Conservation (phyloP, 2,113 vertebrate genomes). For the Centropristis striata region DNA sequence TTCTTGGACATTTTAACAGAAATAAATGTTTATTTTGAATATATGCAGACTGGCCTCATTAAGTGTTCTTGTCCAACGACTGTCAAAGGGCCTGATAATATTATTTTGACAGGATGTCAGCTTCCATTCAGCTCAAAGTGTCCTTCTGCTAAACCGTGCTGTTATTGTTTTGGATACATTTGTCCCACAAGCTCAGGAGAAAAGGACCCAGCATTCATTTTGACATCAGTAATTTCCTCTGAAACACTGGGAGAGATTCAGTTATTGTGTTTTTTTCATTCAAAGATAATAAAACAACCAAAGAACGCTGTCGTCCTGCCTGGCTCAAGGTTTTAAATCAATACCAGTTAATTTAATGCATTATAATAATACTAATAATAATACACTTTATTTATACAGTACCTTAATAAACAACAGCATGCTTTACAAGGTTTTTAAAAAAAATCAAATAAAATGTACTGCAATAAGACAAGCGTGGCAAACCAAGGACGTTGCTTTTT, state of each 20-base stretch:
- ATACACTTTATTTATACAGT: background rate
- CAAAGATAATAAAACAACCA: too few relatives aligned
- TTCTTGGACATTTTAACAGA: background rate
- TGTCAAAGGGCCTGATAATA: slow-evolving; percentile 5
- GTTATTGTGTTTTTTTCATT: too few relatives aligned
- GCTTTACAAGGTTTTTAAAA: background rate
- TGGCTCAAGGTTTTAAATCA: background rate
- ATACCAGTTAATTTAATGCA: background rate
- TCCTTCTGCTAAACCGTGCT: background rate
- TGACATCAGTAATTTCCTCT: background rate
- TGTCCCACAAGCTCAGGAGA: background rate
- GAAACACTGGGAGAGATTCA: too few relatives aligned
- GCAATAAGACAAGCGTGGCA: background rate
- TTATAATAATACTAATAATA: background rate
- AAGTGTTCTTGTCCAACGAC: background rate
- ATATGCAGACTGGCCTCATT: background rate
- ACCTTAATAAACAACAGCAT: background rate
- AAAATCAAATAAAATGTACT: background rate
- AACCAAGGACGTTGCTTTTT: background rate
- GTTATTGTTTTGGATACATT: background rate
- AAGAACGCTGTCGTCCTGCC: background rate
- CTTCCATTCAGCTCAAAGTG: slow-evolving; percentile 6
- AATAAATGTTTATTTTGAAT: background rate
- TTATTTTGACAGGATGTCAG: slow-evolving; percentile 3
- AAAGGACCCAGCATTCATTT: background rate